Evolutionary conservation across 1,140 invertebrate species (phyloP), one percentile per base, ranked within the genome.

Genomic region (Globodera ellingtonae): DNA sequence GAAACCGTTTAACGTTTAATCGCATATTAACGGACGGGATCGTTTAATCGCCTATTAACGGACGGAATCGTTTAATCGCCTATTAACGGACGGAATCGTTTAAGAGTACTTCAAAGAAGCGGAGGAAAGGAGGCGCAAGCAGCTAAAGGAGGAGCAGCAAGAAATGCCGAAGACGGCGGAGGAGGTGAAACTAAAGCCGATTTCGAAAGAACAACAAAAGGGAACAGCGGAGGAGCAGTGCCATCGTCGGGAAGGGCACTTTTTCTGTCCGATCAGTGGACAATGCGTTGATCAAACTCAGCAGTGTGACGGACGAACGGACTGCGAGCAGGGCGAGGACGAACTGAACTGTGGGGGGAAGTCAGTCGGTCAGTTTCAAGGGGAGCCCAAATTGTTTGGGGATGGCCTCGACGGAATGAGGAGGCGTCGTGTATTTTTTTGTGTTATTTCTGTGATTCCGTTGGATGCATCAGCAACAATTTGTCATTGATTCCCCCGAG

Each of bases 261-360:
- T 79, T 65, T 48, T 59, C 46, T 79, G 78, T 47, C 66, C 70
- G 35, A 47, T 35, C 5, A 24, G 9, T 35, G 6, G 13, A n/a
- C 74, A 75, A 66, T 94, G 94, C 86, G 88, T 93, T 62, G 91
- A 92, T 2, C 72, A 91, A 3, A 88, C 89, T 0, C 87, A 90
- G 18, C 86, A 92, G 5, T 95, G 94, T 87, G 92, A 95, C 89
- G 92, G 92, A 0, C 90, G 91, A 46, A 82, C 85, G 3, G 92
- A 95, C 85, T 95, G 94, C 86, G 87, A 90, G 4, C 93, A 95
- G 86, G 91, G 91, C 7, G 92, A 91, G 67, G 94, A 95, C 89
- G 94, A 95, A 90, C 84, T 76, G 0, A 90, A 92, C 84, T 94
- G 94, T 85, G 62, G 13, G 5, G 75, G 15, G 47, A 24, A 48